Percentiles rank a stretch among this genome's conserved stretches.
Conservation (phyloP, 2,113 vertebrate genomes). For the Neolamprologus falcicula region DNA sequence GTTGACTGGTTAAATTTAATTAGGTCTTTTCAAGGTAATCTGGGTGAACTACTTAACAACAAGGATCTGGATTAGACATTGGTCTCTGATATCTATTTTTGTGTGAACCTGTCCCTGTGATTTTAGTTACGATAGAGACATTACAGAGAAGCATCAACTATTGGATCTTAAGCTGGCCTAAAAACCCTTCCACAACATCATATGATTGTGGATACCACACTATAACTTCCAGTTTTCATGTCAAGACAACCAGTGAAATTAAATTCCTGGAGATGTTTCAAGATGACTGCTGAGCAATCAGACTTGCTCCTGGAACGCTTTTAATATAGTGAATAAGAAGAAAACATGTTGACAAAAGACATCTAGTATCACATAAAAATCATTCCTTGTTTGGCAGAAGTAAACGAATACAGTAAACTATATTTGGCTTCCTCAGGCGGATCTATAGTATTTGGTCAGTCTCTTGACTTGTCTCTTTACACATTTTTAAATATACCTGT, state of each 20-base stretch:
- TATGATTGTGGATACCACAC: not conserved
- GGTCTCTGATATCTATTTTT: not conserved
- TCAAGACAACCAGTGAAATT: not conserved
- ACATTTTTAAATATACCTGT: not conserved
- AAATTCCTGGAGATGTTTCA: not conserved
- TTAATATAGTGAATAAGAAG: not conserved
- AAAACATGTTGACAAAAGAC: not conserved
- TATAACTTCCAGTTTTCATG: not conserved
- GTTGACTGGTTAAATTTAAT: not conserved
- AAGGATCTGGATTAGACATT: not conserved
- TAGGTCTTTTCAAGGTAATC: not conserved
- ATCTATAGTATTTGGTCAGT: not conserved
- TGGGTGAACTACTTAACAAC: not conserved
- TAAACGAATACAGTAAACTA: not conserved
- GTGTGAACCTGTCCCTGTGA: not conserved
- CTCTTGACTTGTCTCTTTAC: not conserved
- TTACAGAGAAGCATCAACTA: not conserved
- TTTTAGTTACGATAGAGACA: not conserved
- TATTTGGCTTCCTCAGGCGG: not conserved
- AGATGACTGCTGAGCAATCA: not conserved
- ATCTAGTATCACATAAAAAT: not conserved
- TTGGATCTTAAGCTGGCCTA: not conserved
- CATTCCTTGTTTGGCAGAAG: not conserved
- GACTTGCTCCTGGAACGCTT: rapidly evolving
- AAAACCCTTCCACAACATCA: not conserved